Conservation (phyloP, 2,113 vertebrate species). For the Argyrosomus japonicus region DNA sequence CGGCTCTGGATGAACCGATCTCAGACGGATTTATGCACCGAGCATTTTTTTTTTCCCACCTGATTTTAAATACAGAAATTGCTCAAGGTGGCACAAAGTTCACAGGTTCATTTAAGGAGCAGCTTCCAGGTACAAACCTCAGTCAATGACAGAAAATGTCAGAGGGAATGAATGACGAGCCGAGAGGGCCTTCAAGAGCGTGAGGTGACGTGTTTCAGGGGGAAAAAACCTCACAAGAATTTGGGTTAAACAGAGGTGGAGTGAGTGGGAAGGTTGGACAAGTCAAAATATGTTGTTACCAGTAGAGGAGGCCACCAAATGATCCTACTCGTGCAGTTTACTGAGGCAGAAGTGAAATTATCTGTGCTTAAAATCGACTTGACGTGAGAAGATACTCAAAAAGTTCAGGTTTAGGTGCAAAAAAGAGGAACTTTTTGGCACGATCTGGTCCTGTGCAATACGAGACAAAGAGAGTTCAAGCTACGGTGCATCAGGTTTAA, state of each 20-base stretch:
- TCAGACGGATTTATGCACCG: background rate
- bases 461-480: no score
- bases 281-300: slow-evolving; percentile 20
- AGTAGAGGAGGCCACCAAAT: no score
- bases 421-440: background rate
- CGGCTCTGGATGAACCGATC: slow-evolving; percentile 5
- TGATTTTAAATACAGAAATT: background rate
- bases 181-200: slow-evolving; percentile 2
- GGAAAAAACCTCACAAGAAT: slow-evolving; percentile 15
- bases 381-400: background rate
- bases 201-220: slow-evolving; percentile 30
- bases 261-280: background rate
- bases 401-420: background rate
- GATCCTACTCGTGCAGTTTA: background rate
- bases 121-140: slow-evolving; percentile 21
- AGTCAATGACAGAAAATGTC: slow-evolving; percentile 40
- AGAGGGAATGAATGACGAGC: slow-evolving; percentile 52
- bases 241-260: slow-evolving; percentile 37
- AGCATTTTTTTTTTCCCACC: background rate
- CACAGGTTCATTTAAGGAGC: slow-evolving; percentile 55
- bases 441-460: background rate
- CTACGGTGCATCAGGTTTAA: no score
- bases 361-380: background rate
- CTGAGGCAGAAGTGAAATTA: background rate
- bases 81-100: slow-evolving; percentile 28